Evolutionary conservation across 2,797 vertebrate genomes (phyloP).

Genomic region (Columba guinea): DNA sequence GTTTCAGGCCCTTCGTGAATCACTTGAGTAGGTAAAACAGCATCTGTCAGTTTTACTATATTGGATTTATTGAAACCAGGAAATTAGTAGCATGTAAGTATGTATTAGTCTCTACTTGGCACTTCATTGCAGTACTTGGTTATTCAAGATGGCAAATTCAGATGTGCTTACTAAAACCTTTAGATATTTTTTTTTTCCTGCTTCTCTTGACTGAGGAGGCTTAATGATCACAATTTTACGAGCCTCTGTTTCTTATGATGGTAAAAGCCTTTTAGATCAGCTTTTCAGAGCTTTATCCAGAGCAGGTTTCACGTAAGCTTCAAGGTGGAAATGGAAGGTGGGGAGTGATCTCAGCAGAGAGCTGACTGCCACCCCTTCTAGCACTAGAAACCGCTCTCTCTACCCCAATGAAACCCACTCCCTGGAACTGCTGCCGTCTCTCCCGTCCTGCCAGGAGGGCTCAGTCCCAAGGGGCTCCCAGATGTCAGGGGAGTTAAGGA

Average conservation of each 20-base stretch:
- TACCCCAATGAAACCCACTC: not conserved
- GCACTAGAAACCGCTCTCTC: not conserved
- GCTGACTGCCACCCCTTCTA: not conserved
- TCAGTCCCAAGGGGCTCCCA: not conserved
- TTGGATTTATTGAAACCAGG: slow-evolving; percentile 26
- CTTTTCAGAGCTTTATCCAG: not conserved
- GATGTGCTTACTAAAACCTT: slow-evolving; percentile 5
- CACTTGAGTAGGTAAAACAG: slow-evolving; percentile 46
- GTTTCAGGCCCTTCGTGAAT: slow-evolving; percentile 17
- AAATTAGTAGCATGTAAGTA: not conserved
- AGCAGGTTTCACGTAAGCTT: not conserved
- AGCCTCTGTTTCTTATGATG: not conserved
- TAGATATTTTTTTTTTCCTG: not conserved
- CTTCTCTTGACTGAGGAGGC: not conserved
- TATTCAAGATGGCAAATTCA: not conserved
- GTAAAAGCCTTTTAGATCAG: not conserved
- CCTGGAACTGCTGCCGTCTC: not conserved
- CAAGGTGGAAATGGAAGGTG: not conserved
- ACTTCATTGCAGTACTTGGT: not conserved
- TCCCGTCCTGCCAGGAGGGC: not conserved
- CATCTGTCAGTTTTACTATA: slow-evolving; percentile 43
- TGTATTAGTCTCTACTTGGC: not conserved
- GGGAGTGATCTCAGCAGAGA: not conserved
- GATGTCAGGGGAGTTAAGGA: slow-evolving; percentile 3
- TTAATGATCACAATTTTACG: not conserved